Base-by-base conservation (phyloP, 2,888 invertebrate species). In the Amphipyra tragopoginis region DNA sequence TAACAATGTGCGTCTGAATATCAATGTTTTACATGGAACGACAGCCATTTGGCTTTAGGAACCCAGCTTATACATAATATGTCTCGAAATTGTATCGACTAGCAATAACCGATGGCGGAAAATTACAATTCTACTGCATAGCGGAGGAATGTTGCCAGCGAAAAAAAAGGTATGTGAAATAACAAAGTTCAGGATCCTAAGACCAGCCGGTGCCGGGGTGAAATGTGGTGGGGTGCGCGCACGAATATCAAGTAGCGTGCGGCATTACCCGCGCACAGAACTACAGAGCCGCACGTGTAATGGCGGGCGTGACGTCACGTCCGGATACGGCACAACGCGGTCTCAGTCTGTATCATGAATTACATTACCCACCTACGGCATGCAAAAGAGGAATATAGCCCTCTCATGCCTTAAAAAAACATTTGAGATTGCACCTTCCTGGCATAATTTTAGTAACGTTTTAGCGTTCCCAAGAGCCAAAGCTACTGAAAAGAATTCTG, bases 171-270 rank as follows among this genome's bases (percentile, higher is more conserved):
- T 83, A 86, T 87, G 82, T 82, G 86, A 85, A 89, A 90, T 89
- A 89, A 88, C 89, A 90, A 90, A 90, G 88, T 90, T 91, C 85
- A 87, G 84, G 86, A 86, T 87, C 79, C 75, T 80, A 82, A 82
- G 85, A 85, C 81, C 90, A 92, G 88, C 87, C 89, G 91, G 89
- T 83, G 84, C 84, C 80, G 64, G 83, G 88, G 87, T 91, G 88
- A 92, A 90, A 91, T 93, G 91, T 91, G 91, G 89, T 83, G 82
- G 84, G 65, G 81, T 74, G 82, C 83, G 82, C 79, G 79, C 65
- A 77, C 81, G 92, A 92, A 92, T 92, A 91, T 82, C 86, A 92
- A 92, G 88, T 89, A 91, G 88, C 78, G 74, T 77, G 82, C 72
- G 72, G 66, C 70, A 81, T 81, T 77, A 79, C 65, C 56, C 60